phyloP scores from a whole-genome alignment of 2,797 vertebrate genomes.

The Lophius americanus region DNA sequence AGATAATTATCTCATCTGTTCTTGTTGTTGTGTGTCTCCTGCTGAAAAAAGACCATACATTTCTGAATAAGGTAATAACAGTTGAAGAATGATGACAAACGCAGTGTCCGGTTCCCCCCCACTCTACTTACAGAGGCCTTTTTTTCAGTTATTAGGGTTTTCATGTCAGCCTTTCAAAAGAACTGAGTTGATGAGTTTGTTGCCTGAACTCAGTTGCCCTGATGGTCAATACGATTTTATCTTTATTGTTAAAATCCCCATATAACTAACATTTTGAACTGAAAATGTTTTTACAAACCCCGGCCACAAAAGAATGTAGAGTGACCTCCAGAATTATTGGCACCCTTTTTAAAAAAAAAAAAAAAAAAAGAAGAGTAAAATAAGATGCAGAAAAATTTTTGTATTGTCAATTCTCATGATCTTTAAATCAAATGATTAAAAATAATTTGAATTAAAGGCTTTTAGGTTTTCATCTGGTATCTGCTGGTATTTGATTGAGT shows the following conservation, averaged over 20 bases:
- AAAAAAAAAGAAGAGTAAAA: too few species aligned
- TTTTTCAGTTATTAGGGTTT: not conserved
- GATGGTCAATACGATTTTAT: not conserved
- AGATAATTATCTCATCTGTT: not conserved
- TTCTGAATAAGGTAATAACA: not conserved
- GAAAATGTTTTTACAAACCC: not conserved
- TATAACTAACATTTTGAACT: not conserved
- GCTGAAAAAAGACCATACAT: not conserved
- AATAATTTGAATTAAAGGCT: too few species aligned
- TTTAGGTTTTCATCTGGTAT: too few species aligned
- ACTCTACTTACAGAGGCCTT: not conserved
- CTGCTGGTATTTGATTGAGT: too few species aligned
- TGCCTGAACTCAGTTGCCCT: not conserved
- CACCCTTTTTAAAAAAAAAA: too few species aligned
- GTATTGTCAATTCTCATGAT: too few species aligned
- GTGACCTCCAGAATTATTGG: too few species aligned
- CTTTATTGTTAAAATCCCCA: conserved; percentile 1
- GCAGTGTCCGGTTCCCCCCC: not conserved
- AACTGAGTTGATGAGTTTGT: not conserved
- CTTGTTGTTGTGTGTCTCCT: not conserved
- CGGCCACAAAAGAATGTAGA: too few species aligned
- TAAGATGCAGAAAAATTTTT: too few species aligned
- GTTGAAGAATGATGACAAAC: not conserved
- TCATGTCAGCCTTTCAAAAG: not conserved
- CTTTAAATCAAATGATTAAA: too few species aligned